Conservation (phyloP, 2,797 vertebrate genomes). For the Cossypha caffra region DNA sequence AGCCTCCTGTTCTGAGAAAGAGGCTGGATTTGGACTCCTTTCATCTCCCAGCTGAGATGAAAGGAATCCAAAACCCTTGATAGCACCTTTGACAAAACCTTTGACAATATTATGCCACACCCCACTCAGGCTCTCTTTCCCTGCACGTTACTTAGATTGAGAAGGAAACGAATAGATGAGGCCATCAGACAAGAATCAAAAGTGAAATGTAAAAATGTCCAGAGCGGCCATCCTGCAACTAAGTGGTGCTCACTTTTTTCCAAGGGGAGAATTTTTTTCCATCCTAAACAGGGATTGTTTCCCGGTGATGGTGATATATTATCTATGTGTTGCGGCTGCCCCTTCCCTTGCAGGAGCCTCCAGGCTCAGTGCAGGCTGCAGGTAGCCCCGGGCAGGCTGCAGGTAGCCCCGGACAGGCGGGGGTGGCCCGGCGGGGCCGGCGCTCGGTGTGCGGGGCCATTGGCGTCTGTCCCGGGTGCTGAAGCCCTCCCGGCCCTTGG, state of each 20-base stretch:
- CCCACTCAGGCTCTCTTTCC: not conserved
- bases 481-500: not conserved
- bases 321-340: not conserved
- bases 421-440: not conserved
- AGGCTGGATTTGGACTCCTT: not conserved
- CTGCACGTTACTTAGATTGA: not conserved
- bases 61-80: too few species aligned
- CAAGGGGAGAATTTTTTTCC: not conserved
- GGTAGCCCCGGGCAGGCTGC: not conserved
- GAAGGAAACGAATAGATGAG: not conserved
- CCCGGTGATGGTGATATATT: fast-evolving
- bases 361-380: fast-evolving
- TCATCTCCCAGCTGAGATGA: not conserved
- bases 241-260: not conserved
- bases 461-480: constrained; percentile 60
- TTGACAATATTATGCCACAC: not conserved
- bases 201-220: not conserved
- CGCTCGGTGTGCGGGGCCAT: fast-evolving
- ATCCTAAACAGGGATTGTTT: not conserved
- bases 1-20: not conserved
- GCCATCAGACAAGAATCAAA: not conserved
- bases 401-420: not conserved
- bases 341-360: not conserved
- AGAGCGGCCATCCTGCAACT: not conserved
- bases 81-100: not conserved